Evolutionary conservation across 2,888 invertebrate species (phyloP), one percentile per base, ranked within the genome.

Genomic region (Ypsolopha sequella): DNA sequence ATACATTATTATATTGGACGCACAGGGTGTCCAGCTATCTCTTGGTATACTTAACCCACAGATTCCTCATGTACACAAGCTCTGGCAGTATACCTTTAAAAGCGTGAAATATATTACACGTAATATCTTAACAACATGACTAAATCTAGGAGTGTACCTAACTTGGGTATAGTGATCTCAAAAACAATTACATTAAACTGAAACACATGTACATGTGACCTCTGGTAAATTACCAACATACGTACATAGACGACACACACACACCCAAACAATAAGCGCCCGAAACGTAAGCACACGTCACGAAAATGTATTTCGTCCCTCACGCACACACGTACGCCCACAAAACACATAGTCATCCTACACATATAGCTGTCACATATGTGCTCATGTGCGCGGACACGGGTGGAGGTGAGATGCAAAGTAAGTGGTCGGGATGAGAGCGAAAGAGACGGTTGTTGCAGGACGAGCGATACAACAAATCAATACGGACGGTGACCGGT

Each of bases 381-480:
- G 76, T 80, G 80, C 65, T 62, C 76, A 73, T 74, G 76, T 78
- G 76, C 65, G 63, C 51, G 66, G 75, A 63, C 53, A 72, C 62
- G 71, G 76, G 58, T 70, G 55, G 56, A 54, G 58, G 64, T 41
- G 50, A 48, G 35, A 51, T 36, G 36, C 43, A 36, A 35, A 36
- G 33, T 8, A 36, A 11, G 36, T 24, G 24, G 24, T 24, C 24
- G 24, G 24, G 24, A 24, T 57, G 58, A 58, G 77, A 62, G 75
- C 55, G 82, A 86, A 66, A 73, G 79, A 76, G 86, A 85, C 65
- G 64, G 76, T 60, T 61, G 72, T 74, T 76, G 80, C 85, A 85
- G 86, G 87, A 86, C 87, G 81, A 86, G 78, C 87, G 87, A 87
- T 87, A 87, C 87, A 87, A 87, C 87, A 87, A 87, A 87, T 87